These are phyloP conservation scores for Miniopterus natalensis DNA, from an alignment of 2,113 vertebrate species.

Conservation along the genomic window DNA sequence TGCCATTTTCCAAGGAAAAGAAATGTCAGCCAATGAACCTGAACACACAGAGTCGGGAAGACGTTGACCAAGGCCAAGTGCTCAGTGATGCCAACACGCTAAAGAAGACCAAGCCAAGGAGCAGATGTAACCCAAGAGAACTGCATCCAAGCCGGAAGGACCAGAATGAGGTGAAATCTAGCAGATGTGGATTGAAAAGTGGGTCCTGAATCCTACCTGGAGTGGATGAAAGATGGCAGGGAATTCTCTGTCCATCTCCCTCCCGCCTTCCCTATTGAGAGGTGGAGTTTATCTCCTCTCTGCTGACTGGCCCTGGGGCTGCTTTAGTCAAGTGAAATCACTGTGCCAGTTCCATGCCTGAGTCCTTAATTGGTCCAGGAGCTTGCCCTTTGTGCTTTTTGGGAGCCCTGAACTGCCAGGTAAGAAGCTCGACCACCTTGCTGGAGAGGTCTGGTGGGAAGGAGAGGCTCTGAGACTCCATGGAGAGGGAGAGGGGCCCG, in stretches of 20 bases:
- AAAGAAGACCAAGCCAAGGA: constrained; percentile 77
- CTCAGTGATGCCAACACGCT: constrained; percentile 70
- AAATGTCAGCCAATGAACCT: constrained; percentile 82
- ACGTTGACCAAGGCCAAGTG: constrained; percentile 67
- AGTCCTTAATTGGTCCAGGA: not conserved
- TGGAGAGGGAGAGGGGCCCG: not conserved
- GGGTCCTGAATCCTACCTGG: constrained; percentile 67
- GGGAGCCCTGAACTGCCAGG: not conserved
- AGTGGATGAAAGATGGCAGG: not conserved
- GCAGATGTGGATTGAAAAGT: constrained; percentile 74
- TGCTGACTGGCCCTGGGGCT: not conserved
- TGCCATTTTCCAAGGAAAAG: constrained; percentile 75
- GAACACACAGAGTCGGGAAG: constrained; percentile 76
- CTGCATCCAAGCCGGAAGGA: constrained; percentile 75
- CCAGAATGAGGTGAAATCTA: constrained; percentile 75
- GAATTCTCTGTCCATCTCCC: not conserved
- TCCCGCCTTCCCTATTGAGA: too few species aligned
- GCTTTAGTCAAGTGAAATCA: not conserved
- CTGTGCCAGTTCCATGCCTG: not conserved
- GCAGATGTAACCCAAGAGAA: constrained; percentile 75
- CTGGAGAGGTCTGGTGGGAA: not conserved
- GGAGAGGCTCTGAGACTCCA: not conserved
- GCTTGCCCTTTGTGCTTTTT: not conserved
- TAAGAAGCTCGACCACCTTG: not conserved
- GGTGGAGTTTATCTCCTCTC: not conserved